These are phyloP conservation scores for Acronicta aceris DNA, from an alignment of 2,888 invertebrate species.

Conservation along the genomic window DNA sequence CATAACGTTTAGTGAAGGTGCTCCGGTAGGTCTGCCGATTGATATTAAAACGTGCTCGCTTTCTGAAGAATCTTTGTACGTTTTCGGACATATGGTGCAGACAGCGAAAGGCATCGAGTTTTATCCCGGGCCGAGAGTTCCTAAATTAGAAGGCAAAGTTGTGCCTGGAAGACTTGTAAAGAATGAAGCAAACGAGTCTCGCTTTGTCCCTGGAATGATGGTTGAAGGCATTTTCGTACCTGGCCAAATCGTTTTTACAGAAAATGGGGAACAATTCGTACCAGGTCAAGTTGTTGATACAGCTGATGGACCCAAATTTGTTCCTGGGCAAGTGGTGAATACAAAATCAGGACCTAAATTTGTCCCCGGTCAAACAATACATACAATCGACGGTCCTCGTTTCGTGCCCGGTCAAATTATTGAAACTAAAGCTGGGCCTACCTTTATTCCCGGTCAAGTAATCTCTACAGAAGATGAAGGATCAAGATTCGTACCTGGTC, in stretches of 20 bases:
- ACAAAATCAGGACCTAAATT: constrained; percentile 91
- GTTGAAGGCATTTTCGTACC: constrained; percentile 91
- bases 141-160: constrained; percentile 88
- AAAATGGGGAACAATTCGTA: constrained; percentile 92
- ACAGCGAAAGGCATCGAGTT: constrained; percentile 91
- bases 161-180: constrained; percentile 91
- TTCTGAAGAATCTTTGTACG: constrained; percentile 86
- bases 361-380: constrained; percentile 92
- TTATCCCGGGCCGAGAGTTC: constrained; percentile 88
- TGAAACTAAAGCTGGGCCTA: constrained; percentile 92
- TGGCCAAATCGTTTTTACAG: constrained; percentile 92
- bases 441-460: constrained; percentile 94
- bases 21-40: constrained; percentile 88
- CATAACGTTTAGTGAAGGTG: constrained; percentile 87
- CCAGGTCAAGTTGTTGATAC: constrained; percentile 93
- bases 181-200: constrained; percentile 89
- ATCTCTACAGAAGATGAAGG: constrained; percentile 91
- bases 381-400: constrained; percentile 92
- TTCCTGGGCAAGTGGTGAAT: constrained; percentile 94
- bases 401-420: constrained; percentile 95
- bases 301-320: constrained; percentile 91
- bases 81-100: constrained; percentile 92
- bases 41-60: constrained; percentile 88
- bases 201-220: constrained; percentile 92
- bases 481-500: constrained; percentile 90